Evolutionary conservation across 2,797 vertebrate genomes (phyloP).

Genomic region (Chloroceryle amazona): DNA sequence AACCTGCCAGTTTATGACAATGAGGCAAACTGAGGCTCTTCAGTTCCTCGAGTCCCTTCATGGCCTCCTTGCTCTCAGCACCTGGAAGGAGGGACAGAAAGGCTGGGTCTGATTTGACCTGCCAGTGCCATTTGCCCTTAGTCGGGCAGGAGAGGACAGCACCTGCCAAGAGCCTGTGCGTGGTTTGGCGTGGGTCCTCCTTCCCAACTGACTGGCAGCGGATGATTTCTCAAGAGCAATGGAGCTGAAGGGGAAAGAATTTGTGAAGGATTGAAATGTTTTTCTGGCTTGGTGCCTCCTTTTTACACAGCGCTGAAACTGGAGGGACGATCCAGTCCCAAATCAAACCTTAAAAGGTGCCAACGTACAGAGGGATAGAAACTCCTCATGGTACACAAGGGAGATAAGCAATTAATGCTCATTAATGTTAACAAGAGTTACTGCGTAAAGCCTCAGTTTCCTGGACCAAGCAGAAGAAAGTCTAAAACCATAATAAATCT

Average conservation of each 20-base stretch:
- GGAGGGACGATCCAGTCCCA: not conserved
- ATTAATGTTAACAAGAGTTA: constrained; percentile 51
- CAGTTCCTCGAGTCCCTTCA: not conserved
- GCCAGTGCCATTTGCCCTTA: not conserved
- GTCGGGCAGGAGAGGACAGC: not conserved
- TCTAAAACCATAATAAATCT: constrained; percentile 65
- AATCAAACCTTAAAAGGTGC: constrained; percentile 54
- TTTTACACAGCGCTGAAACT: not conserved
- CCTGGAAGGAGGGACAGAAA: accelerated
- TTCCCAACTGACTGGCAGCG: not conserved
- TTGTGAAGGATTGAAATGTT: not conserved
- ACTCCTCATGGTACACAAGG: constrained; percentile 13
- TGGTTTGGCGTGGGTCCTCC: not conserved
- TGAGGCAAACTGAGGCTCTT: not conserved
- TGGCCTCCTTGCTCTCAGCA: not conserved
- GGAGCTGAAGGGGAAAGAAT: not conserved
- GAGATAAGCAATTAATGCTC: constrained; percentile 33
- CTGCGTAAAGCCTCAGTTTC: constrained; percentile 38
- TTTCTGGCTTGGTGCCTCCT: not conserved
- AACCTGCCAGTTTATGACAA: not conserved
- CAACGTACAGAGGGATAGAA: constrained; percentile 12
- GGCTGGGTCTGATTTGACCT: not conserved
- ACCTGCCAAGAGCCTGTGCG: not conserved
- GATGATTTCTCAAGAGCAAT: not conserved
- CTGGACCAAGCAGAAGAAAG: constrained; percentile 43